These are phyloP conservation scores for Actinernus sp. DNA, from an alignment of 92 coral and sea anemone species.

Conservation along the genomic window DNA sequence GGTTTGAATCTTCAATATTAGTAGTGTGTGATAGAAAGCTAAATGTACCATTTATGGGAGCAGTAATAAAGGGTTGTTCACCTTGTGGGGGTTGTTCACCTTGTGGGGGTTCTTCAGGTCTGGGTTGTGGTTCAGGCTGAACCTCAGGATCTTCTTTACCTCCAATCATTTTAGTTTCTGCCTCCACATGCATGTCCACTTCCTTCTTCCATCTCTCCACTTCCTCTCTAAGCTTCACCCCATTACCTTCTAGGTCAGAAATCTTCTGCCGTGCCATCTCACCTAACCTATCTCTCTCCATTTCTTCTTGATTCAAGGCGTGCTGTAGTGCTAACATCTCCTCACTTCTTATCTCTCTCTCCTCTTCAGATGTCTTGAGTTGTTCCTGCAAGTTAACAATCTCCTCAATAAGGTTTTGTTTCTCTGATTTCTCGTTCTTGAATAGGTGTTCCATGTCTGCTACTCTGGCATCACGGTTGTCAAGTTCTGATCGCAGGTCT, in stretches of 20 bases:
- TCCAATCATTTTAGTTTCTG: slow-evolving; percentile 73
- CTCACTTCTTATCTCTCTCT: slow-evolving; percentile 5
- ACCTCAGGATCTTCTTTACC: slow-evolving; percentile 12
- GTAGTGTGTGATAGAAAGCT: not conserved
- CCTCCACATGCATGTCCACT: slow-evolving; percentile 79
- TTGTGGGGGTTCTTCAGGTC: not conserved
- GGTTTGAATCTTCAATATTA: too few relatives aligned
- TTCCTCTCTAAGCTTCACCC: slow-evolving; percentile 56
- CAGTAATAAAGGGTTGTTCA: slow-evolving; percentile 6
- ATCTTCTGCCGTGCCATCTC: slow-evolving; percentile 75
- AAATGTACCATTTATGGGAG: not conserved
- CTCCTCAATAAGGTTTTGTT: slow-evolving; percentile 75
- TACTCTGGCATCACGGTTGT: slow-evolving; percentile 26
- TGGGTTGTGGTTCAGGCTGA: slow-evolving; percentile 10
- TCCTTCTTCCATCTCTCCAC: slow-evolving; percentile 81
- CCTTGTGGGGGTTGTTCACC: slow-evolving; percentile 1
- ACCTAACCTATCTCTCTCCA: slow-evolving; percentile 73
- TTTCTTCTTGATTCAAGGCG: slow-evolving; percentile 45
- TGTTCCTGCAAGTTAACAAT: slow-evolving; percentile 82
- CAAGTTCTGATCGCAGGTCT: slow-evolving; percentile 3
- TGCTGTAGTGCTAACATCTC: slow-evolving; percentile 33
- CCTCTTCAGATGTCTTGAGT: slow-evolving; percentile 47
- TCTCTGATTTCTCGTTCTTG: slow-evolving; percentile 67
- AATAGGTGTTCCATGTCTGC: slow-evolving; percentile 47
- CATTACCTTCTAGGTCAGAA: slow-evolving; percentile 39